Conservation (phyloP, 2,888 invertebrate species). For the Drosophila falleni region DNA sequence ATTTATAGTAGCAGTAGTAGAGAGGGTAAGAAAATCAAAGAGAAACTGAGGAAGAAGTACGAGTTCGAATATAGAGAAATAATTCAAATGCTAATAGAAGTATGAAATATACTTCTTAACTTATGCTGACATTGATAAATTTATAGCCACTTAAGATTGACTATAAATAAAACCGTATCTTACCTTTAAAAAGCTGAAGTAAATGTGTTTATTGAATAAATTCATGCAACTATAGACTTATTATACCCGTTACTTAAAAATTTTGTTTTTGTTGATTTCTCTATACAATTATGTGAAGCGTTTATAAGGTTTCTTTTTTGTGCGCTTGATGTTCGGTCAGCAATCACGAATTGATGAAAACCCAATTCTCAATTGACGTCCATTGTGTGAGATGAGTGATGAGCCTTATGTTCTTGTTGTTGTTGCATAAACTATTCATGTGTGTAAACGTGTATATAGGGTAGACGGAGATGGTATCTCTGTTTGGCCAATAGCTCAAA, state of each 20-base stretch:
- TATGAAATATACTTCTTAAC: too few relatives aligned
- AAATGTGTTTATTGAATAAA: neutral
- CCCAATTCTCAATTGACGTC: conserved; percentile 31
- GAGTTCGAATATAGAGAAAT: too few relatives aligned
- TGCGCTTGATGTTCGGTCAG: neutral
- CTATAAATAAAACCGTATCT: too few relatives aligned
- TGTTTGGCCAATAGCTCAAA: conserved; percentile 56
- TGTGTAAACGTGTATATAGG: neutral
- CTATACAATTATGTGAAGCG: neutral
- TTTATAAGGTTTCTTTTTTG: neutral
- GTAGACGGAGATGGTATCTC: conserved; percentile 37
- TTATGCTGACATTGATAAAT: too few relatives aligned
- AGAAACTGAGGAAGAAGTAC: too few relatives aligned
- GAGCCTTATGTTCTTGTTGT: conserved; percentile 19
- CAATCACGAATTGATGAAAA: conserved; percentile 34
- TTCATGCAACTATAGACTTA: neutral
- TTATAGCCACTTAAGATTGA: too few relatives aligned
- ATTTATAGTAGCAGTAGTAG: too few relatives aligned
- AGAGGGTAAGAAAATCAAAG: too few relatives aligned
- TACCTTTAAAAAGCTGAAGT: too few relatives aligned
- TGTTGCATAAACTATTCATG: conserved; percentile 53
- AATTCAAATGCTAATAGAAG: too few relatives aligned
- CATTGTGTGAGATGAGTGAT: conserved; percentile 52
- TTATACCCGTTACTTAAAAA: neutral
- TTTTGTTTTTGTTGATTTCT: neutral